Evolutionary conservation across 2,797 vertebrate species (phyloP).

Genomic region (Circus cinereus): DNA sequence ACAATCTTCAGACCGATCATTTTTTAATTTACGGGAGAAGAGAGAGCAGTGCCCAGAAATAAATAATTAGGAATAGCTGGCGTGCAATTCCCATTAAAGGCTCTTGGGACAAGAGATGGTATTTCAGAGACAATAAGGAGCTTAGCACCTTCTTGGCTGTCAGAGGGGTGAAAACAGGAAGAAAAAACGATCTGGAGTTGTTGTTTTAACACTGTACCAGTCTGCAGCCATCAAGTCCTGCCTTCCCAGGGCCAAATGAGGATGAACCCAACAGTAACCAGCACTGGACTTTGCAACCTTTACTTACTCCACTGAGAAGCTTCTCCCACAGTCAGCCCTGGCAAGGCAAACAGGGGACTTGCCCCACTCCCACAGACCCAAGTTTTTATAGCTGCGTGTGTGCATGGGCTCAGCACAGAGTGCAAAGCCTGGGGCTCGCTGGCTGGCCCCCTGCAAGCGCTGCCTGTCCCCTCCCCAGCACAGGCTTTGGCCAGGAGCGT

Average conservation of each 20-base stretch:
- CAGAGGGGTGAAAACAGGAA: neutral
- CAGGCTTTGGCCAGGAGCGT: neutral
- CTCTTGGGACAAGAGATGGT: neutral
- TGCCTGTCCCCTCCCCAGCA: neutral
- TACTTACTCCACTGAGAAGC: neutral
- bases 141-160: neutral
- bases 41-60: neutral
- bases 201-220: neutral
- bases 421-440: fast-evolving
- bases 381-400: fast-evolving
- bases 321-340: neutral
- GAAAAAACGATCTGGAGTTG: neutral
- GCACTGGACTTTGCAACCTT: neutral
- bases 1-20: neutral
- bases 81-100: neutral
- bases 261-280: neutral
- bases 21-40: neutral
- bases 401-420: neutral
- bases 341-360: no score
- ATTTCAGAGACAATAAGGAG: neutral
- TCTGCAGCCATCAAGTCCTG: neutral
- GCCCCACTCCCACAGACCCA: neutral
- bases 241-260: neutral
- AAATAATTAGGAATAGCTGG: neutral
- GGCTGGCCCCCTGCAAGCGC: neutral